Evolutionary conservation across 2,797 vertebrate species (phyloP), one percentile per base, ranked within the genome.

Genomic region (Molossus molossus): DNA sequence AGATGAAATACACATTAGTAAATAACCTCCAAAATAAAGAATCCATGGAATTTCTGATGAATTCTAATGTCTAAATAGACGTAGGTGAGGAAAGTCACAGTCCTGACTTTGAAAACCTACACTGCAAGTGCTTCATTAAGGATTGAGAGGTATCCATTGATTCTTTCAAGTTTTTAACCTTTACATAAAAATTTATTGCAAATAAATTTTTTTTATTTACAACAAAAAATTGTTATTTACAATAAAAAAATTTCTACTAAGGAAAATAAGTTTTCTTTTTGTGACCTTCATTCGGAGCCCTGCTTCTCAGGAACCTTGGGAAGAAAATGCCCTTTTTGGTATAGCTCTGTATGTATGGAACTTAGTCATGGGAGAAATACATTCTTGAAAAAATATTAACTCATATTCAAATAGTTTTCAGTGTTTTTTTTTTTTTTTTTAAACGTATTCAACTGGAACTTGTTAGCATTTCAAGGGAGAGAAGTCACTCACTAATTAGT

Each of bases 381-480:
- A 64, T 86, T 90, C 79, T 91, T 95, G 48, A 50, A 77, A 91
- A 97, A 96, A 81, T 58, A 64, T 69, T 85, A 95, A 90, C 67
- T 90, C 27, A 33, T 48, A 72, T 64, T 84, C 50, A 92, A 83
- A 82, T 87, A 84, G 85, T 92, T 94, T 95, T 94, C 23, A 9
- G 9, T 77, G 84, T 90, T 96, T 37, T 62, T 91, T 92, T 80
- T 23, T 69, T 33, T 33, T 33, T 33, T 33, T 33, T 33, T 33
- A 92, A 79, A 53, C 37, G 12, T 91, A 69, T 87, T 97, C 50
- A 84, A 37, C 48, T 80, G 75, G 45, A 95, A 91, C 81, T 83
- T 93, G 75, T 88, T 79, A 95, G 90, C 37, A 90, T 87, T 96
- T 91, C 48, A 87, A 96, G 64, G 21, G 84, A 91, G 92, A 90